A percentile compares a stretch with the other conserved stretches of the same genome.
phyloP scores from a whole-genome alignment of 2,113 vertebrate species.

The Nothocercus julius region DNA sequence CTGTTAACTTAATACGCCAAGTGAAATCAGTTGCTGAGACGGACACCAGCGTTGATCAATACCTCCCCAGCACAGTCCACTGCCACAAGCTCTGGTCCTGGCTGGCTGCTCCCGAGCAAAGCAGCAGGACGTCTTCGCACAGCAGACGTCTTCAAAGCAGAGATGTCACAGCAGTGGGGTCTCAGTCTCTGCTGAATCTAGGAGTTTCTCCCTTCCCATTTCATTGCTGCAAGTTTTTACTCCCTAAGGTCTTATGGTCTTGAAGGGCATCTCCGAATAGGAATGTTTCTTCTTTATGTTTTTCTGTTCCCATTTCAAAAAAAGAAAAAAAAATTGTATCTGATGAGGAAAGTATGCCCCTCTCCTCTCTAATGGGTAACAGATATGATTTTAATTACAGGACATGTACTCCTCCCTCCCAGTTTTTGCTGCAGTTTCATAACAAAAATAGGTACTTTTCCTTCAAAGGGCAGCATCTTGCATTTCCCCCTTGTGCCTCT shows the following conservation, averaged over 20 bases:
- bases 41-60: background rate
- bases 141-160: background rate
- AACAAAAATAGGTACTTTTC: slow-evolving; percentile 30
- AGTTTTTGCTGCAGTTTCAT: background rate
- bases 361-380: slow-evolving; percentile 10
- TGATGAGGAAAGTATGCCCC: background rate
- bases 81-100: background rate
- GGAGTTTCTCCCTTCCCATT: background rate
- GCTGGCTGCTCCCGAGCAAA: background rate
- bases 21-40: background rate
- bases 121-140: no score
- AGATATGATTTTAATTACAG: slow-evolving; percentile 5
- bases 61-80: background rate
- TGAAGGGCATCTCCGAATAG: background rate
- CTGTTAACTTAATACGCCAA: background rate
- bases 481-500: background rate
- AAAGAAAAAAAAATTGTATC: background rate
- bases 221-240: background rate
- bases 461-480: slow-evolving; percentile 1
- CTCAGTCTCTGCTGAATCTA: background rate
- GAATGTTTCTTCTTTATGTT: background rate
- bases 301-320: background rate
- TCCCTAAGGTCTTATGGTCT: background rate
- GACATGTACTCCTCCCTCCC: background rate
- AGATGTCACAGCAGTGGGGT: background rate